Conservation (phyloP, 2,888 invertebrate genomes). For the Meliscaeva auricollis region DNA sequence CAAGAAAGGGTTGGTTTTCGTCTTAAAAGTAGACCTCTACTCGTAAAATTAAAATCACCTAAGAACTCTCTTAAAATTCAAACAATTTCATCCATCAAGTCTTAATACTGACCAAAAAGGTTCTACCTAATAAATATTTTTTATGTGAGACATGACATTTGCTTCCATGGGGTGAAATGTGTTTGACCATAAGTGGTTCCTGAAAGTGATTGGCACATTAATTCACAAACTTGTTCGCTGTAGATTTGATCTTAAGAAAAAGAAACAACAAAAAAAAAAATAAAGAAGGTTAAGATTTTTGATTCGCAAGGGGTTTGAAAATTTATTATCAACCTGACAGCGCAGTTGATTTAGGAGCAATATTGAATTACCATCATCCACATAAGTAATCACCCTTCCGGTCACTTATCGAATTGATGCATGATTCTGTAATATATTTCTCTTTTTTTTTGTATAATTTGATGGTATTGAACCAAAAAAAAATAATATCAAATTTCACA, state of each 20-base stretch:
- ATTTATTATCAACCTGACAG: conserved; percentile 62
- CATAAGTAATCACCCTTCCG: conserved; percentile 57
- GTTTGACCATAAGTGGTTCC: conserved; percentile 69
- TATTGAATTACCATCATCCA: conserved; percentile 50
- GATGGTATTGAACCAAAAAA: conserved; percentile 25
- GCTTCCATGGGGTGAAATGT: conserved; percentile 51
- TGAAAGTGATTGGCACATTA: conserved; percentile 66
- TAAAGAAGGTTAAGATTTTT: not conserved
- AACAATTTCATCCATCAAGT: conserved; percentile 32
- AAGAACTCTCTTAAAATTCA: conserved; percentile 33
- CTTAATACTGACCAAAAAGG: conserved; percentile 61
- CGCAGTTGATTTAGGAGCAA: conserved; percentile 38
- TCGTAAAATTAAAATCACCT: conserved; percentile 9
- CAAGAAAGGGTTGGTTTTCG: conserved; percentile 38
- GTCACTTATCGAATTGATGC: conserved; percentile 61
- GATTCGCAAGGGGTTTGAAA: conserved; percentile 9
- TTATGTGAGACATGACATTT: conserved; percentile 61
- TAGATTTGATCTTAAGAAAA: not conserved
- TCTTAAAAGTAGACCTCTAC: not conserved
- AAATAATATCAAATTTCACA: conserved; percentile 68
- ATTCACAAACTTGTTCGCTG: conserved; percentile 59
- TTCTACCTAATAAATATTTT: not conserved
- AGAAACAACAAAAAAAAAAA: not conserved
- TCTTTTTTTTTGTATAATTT: conserved; percentile 6
- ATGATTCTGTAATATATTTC: conserved; percentile 42